Evolutionary conservation across 1,140 invertebrate genomes (phyloP).

Genomic region (Uloborus diversus): DNA sequence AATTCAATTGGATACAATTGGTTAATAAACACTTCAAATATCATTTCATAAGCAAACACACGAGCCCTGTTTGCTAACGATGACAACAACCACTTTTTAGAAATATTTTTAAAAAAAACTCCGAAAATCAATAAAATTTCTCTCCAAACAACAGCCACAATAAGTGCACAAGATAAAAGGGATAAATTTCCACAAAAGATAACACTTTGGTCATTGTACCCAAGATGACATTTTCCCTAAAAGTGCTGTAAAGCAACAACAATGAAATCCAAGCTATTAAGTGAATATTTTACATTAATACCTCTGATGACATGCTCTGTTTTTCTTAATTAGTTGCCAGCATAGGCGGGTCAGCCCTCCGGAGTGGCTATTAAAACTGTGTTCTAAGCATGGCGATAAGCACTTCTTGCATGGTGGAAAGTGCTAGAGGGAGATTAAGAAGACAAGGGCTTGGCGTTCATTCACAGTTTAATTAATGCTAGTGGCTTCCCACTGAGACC

Average conservation of each 20-base stretch:
- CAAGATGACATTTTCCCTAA: slow-evolving; percentile 6
- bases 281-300: slow-evolving; percentile 54
- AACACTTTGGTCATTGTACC: slow-evolving; percentile 1
- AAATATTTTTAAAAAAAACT: too few relatives aligned
- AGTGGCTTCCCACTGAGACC: slow-evolving; percentile 33
- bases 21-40: too few relatives aligned
- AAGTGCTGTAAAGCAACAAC: neutral
- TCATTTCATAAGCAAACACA: too few relatives aligned
- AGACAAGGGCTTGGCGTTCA: slow-evolving; percentile 28
- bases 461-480: slow-evolving; percentile 42
- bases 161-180: slow-evolving; percentile 11
- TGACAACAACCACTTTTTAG: too few relatives aligned
- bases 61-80: too few relatives aligned
- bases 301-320: slow-evolving; percentile 25
- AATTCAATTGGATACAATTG: too few relatives aligned
- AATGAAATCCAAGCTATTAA: slow-evolving; percentile 38
- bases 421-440: slow-evolving; percentile 33
- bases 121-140: neutral
- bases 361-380: slow-evolving; percentile 40
- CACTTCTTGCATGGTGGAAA: slow-evolving; percentile 14
- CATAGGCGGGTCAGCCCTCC: slow-evolving; percentile 32
- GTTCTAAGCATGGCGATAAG: neutral
- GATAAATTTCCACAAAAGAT: slow-evolving; percentile 24
- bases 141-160: neutral
- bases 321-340: slow-evolving; percentile 51